Percentiles rank a stretch among this genome's conserved stretches.
These are phyloP conservation scores for Tragulus kanchil DNA, from an alignment of 2,113 vertebrate species.

Conservation along the genomic window DNA sequence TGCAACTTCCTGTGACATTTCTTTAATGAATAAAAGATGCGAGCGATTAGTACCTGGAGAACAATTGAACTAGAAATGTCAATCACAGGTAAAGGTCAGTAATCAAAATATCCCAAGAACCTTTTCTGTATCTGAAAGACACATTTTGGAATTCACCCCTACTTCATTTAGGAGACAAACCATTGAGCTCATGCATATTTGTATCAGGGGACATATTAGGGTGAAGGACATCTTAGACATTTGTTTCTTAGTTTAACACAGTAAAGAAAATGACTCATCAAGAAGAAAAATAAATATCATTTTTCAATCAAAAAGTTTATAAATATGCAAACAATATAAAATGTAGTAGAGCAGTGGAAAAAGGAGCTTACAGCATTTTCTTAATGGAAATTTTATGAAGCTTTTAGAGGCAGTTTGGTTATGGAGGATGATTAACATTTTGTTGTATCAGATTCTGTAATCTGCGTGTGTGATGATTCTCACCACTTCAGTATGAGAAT, in stretches of 20 bases:
- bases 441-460: not conserved
- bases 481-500: accelerated
- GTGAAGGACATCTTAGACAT: not conserved
- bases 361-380: not conserved
- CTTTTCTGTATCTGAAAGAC: not conserved
- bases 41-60: slow-evolving; percentile 15
- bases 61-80: slow-evolving; percentile 36
- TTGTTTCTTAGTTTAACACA: slow-evolving; percentile 12
- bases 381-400: not conserved
- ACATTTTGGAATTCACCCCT: not conserved
- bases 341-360: not conserved
- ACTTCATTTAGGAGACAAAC: not conserved
- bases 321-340: not conserved
- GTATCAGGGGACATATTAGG: not conserved
- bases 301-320: not conserved
- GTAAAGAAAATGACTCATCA: not conserved
- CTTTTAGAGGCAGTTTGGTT: not conserved
- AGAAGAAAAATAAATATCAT: not conserved
- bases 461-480: accelerated
- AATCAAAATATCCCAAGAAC: not conserved
- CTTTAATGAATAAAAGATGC: not conserved
- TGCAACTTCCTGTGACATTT: slow-evolving; percentile 43
- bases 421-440: not conserved
- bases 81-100: not conserved
- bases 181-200: accelerated